Conservation (phyloP, 2,113 vertebrate species). For the human region GRCh38 chr4:83703001-83703500, state of each 20-base stretch:
- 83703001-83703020: background rate
- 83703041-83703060: background rate
- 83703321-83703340: background rate
- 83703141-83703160: constrained; percentile 15
- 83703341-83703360: background rate
- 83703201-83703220: background rate
- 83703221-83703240: background rate
- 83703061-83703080: background rate
- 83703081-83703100: constrained; percentile 6
- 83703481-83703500: constrained; percentile 44
- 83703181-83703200: background rate
- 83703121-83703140: background rate
- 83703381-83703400: background rate
- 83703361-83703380: constrained; percentile 11
- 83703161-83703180: background rate
- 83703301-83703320: background rate
- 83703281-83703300: background rate
- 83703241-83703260: constrained; percentile 12
- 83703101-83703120: constrained; percentile 21
- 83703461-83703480: background rate
- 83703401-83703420: background rate
- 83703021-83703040: background rate
- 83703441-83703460: background rate
- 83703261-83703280: background rate
- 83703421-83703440: constrained; percentile 33